Evolutionary conservation across 2,888 invertebrate species (phyloP).

Genomic region (Eilema caniola): DNA sequence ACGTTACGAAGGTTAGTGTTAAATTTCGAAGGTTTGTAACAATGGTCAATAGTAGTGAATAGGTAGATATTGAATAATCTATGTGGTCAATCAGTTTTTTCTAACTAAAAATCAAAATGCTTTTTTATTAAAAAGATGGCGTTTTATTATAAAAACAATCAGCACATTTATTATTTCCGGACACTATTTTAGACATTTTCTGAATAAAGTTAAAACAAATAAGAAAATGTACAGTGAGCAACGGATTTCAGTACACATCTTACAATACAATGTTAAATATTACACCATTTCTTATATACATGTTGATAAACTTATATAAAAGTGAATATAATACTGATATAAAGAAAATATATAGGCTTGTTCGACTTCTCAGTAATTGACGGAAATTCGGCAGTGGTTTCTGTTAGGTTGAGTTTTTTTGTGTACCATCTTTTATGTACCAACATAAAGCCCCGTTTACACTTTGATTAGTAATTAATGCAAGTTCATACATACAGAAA

Average conservation of each 20-base stretch:
- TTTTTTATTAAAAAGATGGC: slow-evolving; percentile 12
- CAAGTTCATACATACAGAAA: too few relatives aligned
- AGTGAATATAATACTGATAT: neutral
- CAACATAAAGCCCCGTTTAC: neutral
- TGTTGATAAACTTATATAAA: neutral
- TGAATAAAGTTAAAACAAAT: slow-evolving; percentile 2
- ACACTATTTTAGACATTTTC: slow-evolving; percentile 7
- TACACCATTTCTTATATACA: neutral
- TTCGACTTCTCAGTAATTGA: neutral
- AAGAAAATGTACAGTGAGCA: slow-evolving; percentile 1
- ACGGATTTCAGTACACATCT: slow-evolving; percentile 6
- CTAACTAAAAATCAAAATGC: slow-evolving; percentile 9
- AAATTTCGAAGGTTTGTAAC: too few relatives aligned
- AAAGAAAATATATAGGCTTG: neutral
- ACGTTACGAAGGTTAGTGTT: too few relatives aligned
- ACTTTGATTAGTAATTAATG: too few relatives aligned
- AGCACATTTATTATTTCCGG: slow-evolving; percentile 17
- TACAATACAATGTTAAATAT: neutral
- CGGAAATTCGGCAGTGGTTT: too few relatives aligned
- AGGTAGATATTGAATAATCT: too few relatives aligned
- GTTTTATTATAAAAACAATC: slow-evolving; percentile 18
- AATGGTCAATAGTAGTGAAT: too few relatives aligned
- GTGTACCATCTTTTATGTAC: neutral
- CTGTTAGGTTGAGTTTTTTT: too few relatives aligned
- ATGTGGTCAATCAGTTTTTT: neutral